Percentiles rank a stretch among this genome's conserved stretches.
Evolutionary conservation across 1,140 invertebrate genomes (phyloP).

Genomic region (Spodoptera frugiperda): DNA sequence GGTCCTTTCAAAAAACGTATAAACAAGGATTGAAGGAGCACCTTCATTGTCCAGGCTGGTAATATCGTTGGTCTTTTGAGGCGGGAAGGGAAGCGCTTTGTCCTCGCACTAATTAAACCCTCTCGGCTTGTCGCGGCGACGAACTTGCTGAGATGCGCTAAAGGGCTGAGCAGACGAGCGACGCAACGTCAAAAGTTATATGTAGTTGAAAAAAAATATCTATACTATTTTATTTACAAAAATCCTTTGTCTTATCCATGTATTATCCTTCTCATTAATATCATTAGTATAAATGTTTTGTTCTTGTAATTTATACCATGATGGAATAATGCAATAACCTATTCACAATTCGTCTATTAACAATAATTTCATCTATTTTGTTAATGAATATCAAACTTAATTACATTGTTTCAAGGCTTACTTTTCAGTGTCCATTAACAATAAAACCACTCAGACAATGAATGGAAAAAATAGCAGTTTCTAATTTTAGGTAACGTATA

Average conservation of each 20-base stretch:
- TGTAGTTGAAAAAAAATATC: background rate
- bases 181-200: background rate
- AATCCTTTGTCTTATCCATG: too few species aligned
- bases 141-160: slow-evolving; percentile 43
- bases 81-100: slow-evolving; percentile 49
- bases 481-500: slow-evolving; percentile 8
- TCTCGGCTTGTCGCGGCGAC: slow-evolving; percentile 46
- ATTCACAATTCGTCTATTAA: background rate
- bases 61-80: slow-evolving; percentile 48
- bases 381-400: background rate
- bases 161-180: background rate
- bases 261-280: too few species aligned
- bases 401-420: background rate
- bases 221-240: too few species aligned
- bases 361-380: background rate
- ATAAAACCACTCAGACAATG: background rate
- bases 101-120: slow-evolving; percentile 52
- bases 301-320: too few species aligned
- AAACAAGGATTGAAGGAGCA: slow-evolving; percentile 48
- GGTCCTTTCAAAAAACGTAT: slow-evolving; percentile 46
- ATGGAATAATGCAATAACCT: background rate
- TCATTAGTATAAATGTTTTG: too few species aligned
- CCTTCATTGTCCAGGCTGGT: slow-evolving; percentile 44
- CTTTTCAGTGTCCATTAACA: background rate
- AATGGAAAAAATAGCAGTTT: slow-evolving; percentile 2